A percentile compares a stretch with the other conserved stretches of the same genome.
phyloP scores from a whole-genome alignment of 2,888 invertebrate genomes.

The Oscheius sp. region DNA sequence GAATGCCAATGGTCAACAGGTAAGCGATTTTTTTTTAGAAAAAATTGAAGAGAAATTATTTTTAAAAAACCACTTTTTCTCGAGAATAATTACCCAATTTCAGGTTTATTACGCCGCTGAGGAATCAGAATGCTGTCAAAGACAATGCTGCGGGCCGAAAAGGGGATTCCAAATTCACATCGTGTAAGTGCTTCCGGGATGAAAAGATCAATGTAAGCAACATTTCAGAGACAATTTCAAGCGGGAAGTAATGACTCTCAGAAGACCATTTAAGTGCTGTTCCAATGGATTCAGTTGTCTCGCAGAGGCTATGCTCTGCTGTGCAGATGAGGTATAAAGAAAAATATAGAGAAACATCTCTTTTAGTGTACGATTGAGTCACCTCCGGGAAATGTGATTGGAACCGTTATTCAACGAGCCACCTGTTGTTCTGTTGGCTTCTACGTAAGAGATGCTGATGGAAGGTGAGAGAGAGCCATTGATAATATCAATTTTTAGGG shows the following conservation, averaged over 20 bases:
- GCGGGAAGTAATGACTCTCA: constrained; percentile 86
- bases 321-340: constrained; percentile 31
- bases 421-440: constrained; percentile 40
- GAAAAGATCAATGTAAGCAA: too few relatives aligned
- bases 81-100: too few relatives aligned
- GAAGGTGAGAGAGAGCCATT: constrained; percentile 7
- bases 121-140: background rate
- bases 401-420: constrained; percentile 39
- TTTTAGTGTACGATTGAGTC: background rate
- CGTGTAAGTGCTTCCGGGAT: too few relatives aligned
- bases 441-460: constrained; percentile 38
- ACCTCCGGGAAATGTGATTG: constrained; percentile 25
- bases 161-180: background rate
- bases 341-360: too few relatives aligned
- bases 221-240: too few relatives aligned
- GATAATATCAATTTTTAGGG: background rate
- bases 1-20: constrained; percentile 49
- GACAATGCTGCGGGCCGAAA: background rate
- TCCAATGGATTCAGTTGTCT: constrained; percentile 80
- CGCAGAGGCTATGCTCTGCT: constrained; percentile 74
- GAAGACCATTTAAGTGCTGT: constrained; percentile 83
- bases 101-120: constrained; percentile 57
- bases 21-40: background rate
- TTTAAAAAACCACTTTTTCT: too few relatives aligned
- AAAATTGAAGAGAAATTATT: too few relatives aligned